Percentiles rank a stretch among this genome's conserved stretches.
These are phyloP conservation scores for Dreissena polymorpha DNA, from an alignment of 1,140 invertebrate species.

Conservation along the genomic window DNA sequence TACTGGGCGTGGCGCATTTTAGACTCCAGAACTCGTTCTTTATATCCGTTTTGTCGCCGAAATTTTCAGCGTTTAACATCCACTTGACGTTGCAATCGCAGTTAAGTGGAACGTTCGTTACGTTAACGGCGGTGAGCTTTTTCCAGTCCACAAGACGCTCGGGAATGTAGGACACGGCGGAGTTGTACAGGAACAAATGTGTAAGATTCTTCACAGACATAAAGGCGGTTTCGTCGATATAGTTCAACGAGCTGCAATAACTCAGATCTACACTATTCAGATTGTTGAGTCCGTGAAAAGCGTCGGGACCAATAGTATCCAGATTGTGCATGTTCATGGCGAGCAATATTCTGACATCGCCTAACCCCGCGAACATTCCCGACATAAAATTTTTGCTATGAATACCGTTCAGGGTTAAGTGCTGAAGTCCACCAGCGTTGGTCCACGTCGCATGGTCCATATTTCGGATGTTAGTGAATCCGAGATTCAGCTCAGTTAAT, in stretches of 20 bases:
- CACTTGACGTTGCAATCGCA: conserved; percentile 45
- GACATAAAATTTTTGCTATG: not conserved
- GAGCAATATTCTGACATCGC: conserved; percentile 1
- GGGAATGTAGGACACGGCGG: conserved; percentile 8
- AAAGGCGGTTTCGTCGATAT: conserved; percentile 37
- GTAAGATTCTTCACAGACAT: conserved; percentile 9
- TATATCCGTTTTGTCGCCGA: conserved; percentile 32
- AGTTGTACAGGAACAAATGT: conserved; percentile 15
- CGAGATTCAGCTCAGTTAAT: conserved; percentile 7
- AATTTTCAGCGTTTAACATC: conserved; percentile 26
- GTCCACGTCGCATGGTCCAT: conserved; percentile 15
- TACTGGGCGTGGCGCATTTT: conserved; percentile 13
- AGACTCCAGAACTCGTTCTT: conserved; percentile 21
- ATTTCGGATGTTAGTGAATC: conserved; percentile 1
- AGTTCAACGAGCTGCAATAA: not conserved
- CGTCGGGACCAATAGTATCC: conserved; percentile 20
- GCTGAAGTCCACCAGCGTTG: not conserved
- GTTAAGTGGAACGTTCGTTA: conserved; percentile 19
- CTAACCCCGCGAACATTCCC: conserved; percentile 35
- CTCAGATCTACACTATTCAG: conserved; percentile 8
- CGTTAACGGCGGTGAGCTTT: not conserved
- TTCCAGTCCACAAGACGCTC: conserved; percentile 23
- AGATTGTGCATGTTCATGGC: conserved; percentile 14
- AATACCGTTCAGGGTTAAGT: conserved; percentile 6
- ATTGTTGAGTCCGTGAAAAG: conserved; percentile 23